Evolutionary conservation across 2,888 invertebrate species (phyloP).

Genomic region (Acanthosepion esculentum): DNA sequence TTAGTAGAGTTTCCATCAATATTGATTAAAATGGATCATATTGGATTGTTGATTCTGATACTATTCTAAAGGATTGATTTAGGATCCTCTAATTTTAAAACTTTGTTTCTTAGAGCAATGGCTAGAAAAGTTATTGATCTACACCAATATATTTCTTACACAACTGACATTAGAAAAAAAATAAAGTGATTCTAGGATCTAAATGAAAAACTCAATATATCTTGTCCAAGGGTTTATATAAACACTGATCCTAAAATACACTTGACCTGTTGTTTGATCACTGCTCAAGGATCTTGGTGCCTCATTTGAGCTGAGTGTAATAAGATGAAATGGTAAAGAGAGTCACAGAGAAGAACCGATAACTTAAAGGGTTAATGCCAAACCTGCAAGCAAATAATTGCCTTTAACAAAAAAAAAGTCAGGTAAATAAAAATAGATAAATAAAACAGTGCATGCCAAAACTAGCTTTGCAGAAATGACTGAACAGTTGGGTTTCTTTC

Average conservation of each 20-base stretch:
- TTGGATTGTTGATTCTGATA: not conserved
- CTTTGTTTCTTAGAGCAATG: not conserved
- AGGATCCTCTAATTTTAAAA: not conserved
- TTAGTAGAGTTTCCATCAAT: no score
- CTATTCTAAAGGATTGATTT: not conserved
- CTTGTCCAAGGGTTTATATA: not conserved
- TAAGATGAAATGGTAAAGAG: not conserved
- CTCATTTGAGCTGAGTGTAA: not conserved
- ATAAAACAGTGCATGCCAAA: no score
- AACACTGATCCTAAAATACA: not conserved
- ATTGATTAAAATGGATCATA: no score
- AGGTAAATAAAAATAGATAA: no score
- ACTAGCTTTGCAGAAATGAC: no score
- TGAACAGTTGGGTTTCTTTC: no score
- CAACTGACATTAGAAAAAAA: not conserved
- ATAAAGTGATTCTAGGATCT: not conserved
- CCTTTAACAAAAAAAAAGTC: not conserved
- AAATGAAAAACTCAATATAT: no score
- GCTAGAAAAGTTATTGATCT: not conserved
- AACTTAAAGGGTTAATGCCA: not conserved
- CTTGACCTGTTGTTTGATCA: not conserved
- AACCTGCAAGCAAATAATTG: not conserved
- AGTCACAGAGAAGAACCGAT: not conserved
- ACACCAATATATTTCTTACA: not conserved
- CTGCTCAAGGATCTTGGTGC: not conserved